Conservation (phyloP, 2,888 invertebrate species). For the Nymphalis urticae region DNA sequence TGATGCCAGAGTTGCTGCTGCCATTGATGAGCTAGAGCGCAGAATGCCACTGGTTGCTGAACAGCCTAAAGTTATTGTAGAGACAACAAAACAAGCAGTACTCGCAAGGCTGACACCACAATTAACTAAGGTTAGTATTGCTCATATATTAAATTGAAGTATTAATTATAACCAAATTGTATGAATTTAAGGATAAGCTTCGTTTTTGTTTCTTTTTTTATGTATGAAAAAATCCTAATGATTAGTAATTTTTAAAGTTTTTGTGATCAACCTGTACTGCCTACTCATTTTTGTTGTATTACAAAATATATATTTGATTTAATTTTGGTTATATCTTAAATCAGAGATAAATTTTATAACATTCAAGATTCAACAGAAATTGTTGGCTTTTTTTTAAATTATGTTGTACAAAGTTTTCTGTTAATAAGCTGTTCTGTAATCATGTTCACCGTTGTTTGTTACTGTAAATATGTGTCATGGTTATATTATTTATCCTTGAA, state of each 20-base stretch:
- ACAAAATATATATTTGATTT: too few relatives aligned
- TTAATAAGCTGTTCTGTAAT: conserved; percentile 19
- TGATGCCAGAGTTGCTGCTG: conserved; percentile 85
- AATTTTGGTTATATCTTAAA: too few relatives aligned
- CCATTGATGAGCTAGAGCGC: conserved; percentile 84
- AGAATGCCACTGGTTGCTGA: conserved; percentile 85
- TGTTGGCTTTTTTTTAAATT: not conserved
- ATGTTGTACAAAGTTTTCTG: conserved; percentile 9
- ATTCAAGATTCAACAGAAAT: too few relatives aligned
- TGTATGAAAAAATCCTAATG: too few relatives aligned
- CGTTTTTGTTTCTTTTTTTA: too few relatives aligned
- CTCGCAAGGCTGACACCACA: conserved; percentile 80
- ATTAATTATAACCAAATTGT: too few relatives aligned
- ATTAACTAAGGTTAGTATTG: conserved; percentile 69
- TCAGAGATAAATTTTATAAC: too few relatives aligned
- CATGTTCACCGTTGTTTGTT: not conserved
- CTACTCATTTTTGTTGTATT: too few relatives aligned
- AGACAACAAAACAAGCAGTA: conserved; percentile 82
- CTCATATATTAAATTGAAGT: not conserved
- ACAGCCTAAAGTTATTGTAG: conserved; percentile 82
- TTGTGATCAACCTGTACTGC: too few relatives aligned
- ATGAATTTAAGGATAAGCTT: too few relatives aligned
- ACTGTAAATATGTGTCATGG: conserved; percentile 22
- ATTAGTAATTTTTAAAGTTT: too few relatives aligned
- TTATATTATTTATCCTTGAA: not conserved